Conservation (phyloP, 2,113 vertebrate species). For the Pampusana beccarii region DNA sequence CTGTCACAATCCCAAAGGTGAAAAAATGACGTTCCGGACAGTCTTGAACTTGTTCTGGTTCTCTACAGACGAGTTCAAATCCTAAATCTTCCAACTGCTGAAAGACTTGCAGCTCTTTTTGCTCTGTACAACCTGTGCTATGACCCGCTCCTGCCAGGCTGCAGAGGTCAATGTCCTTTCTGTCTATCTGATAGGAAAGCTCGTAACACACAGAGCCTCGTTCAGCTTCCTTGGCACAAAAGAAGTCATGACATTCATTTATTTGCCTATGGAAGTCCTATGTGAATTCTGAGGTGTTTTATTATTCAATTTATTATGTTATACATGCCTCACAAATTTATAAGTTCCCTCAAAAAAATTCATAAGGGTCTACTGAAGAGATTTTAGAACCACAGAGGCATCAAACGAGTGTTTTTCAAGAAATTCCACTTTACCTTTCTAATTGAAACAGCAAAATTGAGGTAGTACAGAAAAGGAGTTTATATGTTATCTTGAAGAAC, state of each 20-base stretch:
- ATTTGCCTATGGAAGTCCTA: neutral
- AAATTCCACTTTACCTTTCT: neutral
- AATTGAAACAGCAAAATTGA: neutral
- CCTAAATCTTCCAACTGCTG: neutral
- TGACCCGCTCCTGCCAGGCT: neutral
- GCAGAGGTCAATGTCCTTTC: neutral
- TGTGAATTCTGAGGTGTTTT: neutral
- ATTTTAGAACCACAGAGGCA: neutral
- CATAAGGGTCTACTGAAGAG: neutral
- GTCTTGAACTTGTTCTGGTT: neutral
- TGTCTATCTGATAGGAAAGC: neutral
- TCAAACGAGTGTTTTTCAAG: neutral
- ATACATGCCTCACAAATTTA: neutral
- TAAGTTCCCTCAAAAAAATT: neutral
- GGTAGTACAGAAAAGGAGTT: neutral
- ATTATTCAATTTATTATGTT: neutral
- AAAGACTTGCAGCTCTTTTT: neutral
- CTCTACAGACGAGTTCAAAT: neutral
- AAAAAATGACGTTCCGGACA: neutral
- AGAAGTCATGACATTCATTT: neutral
- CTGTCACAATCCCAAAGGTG: neutral
- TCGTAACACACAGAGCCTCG: neutral
- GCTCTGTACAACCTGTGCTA: neutral
- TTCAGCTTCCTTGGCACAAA: neutral
- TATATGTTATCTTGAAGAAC: neutral